Evolutionary conservation across 2,113 vertebrate genomes (phyloP), one percentile per base, ranked within the genome.

Genomic region (Nyctibius bracteatus): DNA sequence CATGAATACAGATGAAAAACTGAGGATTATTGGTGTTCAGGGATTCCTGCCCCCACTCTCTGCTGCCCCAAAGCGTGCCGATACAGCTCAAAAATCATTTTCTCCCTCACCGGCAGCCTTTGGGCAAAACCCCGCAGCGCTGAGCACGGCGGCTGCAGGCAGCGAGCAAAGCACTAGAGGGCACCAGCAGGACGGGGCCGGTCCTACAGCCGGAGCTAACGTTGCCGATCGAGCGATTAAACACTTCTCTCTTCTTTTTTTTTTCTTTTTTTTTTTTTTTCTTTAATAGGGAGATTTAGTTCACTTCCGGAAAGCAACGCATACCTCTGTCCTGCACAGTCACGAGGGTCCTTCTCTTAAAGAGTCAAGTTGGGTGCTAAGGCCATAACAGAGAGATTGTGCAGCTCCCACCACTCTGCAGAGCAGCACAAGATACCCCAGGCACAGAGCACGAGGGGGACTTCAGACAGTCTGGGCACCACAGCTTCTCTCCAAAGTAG

Each of bases 131-230:
- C 28, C 19, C 1, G 14, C 43, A 62, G 59, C 39, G 4, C 4
- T 9, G 7, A 20, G 47, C 18, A 1, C 1, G 8, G 52, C 0
- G 39, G 72, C 80, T 97, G 91, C 79, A 91, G 59, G 6, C 35
- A 1, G 81, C 24, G 33, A 35, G 57, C 20, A 17, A 23, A 80
- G 96, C 96, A 66, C 96, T 95, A 97, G 97, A 88, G 96, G 97
- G 94, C 91, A 91, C 94, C 95, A 75, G 49, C 71, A 75, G 51
- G 91, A 96, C 90, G 47, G 1, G 7, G 51, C 83, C 80, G 2
- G 35, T n/a, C 23, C 22, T 0, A 41, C 58, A 17, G 65, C 80
- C 3, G 41, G 4, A 22, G 47, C 23, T 12, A 8, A 3, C 5
- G n/a, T 7, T 7, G 30, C 22, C 27, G 4, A 3, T 1, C 24